Evolutionary conservation across 2,888 invertebrate genomes (phyloP), one percentile per base, ranked within the genome.

Genomic region (Sarcophaga rosellei): DNA sequence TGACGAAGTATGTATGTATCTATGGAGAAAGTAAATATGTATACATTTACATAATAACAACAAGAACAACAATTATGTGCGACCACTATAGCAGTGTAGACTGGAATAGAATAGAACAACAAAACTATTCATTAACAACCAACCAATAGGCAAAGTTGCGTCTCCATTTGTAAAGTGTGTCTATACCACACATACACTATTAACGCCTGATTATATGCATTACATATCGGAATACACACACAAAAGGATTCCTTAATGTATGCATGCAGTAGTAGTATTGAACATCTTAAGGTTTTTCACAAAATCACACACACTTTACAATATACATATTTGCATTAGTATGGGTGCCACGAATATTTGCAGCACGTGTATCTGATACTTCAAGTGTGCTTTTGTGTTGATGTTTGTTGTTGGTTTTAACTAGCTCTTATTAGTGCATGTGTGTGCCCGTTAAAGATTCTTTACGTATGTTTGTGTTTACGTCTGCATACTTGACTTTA

Each of bases 121-220:
- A 10, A 35, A 35, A 35, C n/a, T 69, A 74, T 62, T 80, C 74
- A 75, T 69, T 62, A 74, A 70, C 75, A 81, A 63, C 57, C 75
- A 81, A 63, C 57, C 69, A 69, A 75, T 75, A 69, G 59, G 61
- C 12, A 61, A 62, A 62, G 20, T 66, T 76, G 25, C 35, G 4
- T 53, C 12, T 15, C 12, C 17, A 53, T 15, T 53, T 53, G 12
- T 12, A 15, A 53, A 53, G 15, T 53, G 17, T 53, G 17, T 53
- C 17, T 53, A 5, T 53, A 53, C 4, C 35, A 35, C 2, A 1
- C 4, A 77, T 25, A 11, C 23, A 35, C 35, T 23, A 73, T 17
- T 44, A 73, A 35, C 35, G 73, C 23, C 25, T 53, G n/a, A 17
- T 59, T 45, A 45, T 62, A 62, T 53, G 53, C 53, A 53, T 53